These are phyloP conservation scores for Otus scops DNA, from an alignment of 2,797 vertebrate genomes.

Conservation along the genomic window DNA sequence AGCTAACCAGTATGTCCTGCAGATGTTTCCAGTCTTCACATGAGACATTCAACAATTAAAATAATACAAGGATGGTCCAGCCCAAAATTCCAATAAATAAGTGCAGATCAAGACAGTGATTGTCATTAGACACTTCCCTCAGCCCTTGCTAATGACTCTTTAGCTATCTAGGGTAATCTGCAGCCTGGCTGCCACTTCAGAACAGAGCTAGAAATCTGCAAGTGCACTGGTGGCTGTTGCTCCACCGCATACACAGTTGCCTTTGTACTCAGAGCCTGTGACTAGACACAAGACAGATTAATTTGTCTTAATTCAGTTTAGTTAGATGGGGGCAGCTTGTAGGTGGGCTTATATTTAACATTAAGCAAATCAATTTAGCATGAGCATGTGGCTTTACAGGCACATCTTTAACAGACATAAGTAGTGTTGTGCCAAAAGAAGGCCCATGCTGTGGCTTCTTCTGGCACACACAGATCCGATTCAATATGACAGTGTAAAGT, in stretches of 20 bases:
- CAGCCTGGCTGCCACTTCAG: neutral
- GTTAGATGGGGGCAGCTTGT: neutral
- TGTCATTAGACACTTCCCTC: neutral
- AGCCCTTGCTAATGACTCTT: neutral
- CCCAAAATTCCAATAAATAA: neutral
- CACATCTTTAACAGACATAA: neutral
- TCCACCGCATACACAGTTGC: neutral
- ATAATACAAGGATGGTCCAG: neutral
- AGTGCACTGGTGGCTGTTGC: neutral
- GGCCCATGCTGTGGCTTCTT: neutral
- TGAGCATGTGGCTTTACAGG: neutral
- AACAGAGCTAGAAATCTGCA: neutral
- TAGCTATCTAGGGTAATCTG: neutral
- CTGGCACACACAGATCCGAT: neutral
- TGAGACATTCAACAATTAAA: neutral
- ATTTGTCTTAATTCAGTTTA: constrained; percentile 30
- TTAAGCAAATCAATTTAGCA: constrained; percentile 20
- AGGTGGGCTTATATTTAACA: neutral
- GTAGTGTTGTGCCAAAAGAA: neutral
- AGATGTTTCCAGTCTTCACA: neutral
- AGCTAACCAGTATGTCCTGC: neutral
- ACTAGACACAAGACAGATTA: constrained; percentile 17
- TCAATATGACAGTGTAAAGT: neutral
- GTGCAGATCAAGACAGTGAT: neutral
- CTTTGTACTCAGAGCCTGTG: neutral